Conservation (phyloP, 2,797 vertebrate species). For the Liasis olivaceus region DNA sequence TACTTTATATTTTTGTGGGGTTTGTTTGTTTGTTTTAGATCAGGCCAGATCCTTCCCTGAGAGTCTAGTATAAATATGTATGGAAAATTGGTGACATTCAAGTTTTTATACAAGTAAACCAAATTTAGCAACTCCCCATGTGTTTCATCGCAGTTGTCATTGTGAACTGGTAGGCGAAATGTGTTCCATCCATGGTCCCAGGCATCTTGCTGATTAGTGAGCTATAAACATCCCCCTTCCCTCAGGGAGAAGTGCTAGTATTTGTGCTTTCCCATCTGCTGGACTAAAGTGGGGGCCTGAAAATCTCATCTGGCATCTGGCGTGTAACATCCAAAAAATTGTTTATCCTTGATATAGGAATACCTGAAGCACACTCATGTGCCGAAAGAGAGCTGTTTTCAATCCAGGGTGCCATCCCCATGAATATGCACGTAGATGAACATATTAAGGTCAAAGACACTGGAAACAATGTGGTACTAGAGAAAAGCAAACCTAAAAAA, state of each 20-base stretch:
- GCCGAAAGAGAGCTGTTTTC: background rate
- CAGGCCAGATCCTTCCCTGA: background rate
- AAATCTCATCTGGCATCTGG: background rate
- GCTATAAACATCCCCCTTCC: background rate
- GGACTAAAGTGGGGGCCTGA: background rate
- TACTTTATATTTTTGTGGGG: background rate
- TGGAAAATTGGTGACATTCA: background rate
- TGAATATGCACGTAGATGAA: background rate
- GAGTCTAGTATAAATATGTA: background rate
- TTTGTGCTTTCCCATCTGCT: background rate
- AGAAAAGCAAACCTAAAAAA: background rate
- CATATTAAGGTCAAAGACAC: background rate
- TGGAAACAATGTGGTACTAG: background rate
- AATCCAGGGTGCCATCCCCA: background rate
- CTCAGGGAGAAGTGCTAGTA: background rate
- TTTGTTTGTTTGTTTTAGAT: background rate
- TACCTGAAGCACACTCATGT: background rate
- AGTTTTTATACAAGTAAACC: background rate
- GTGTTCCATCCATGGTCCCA: background rate
- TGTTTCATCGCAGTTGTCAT: background rate
- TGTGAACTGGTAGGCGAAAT: background rate
- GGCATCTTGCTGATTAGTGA: background rate
- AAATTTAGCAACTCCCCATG: background rate
- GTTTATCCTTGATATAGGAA: background rate
- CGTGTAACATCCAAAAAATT: background rate